Conservation (phyloP, 2,888 invertebrate species). For the Caenorhabditis auriculariae region DNA sequence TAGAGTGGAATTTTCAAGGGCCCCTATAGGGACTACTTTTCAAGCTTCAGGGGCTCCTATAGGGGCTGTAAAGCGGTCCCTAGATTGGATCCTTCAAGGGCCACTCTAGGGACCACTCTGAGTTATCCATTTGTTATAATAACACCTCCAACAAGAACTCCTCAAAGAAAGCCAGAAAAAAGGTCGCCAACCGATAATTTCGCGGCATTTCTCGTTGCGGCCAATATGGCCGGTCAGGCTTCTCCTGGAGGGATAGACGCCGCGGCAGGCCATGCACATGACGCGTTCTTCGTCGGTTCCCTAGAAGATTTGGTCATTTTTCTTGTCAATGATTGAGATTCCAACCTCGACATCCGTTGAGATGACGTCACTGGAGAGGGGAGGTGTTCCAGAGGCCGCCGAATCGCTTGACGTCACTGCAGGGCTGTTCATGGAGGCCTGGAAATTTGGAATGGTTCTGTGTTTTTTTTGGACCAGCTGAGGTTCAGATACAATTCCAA, state of each 20-base stretch:
- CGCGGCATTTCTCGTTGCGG: constrained; percentile 57
- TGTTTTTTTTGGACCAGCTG: neutral
- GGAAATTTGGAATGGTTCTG: constrained; percentile 1
- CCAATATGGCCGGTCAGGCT: constrained; percentile 58
- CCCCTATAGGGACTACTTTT: too few relatives aligned
- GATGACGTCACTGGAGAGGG: constrained; percentile 11
- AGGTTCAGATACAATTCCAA: too few relatives aligned
- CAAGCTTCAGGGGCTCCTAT: neutral
- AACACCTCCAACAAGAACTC: neutral
- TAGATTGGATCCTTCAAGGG: neutral
- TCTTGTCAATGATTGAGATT: neutral
- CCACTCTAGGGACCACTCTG: too few relatives aligned
- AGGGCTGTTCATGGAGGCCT: constrained; percentile 24
- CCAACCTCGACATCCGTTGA: constrained; percentile 17
- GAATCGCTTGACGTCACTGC: constrained; percentile 25
- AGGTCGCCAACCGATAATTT: constrained; percentile 26
- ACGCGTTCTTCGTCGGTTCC: constrained; percentile 42
- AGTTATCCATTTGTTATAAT: too few relatives aligned
- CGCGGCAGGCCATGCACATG: constrained; percentile 55
- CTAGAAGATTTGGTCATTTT: constrained; percentile 10
- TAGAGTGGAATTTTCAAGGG: neutral
- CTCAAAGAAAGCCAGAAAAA: too few relatives aligned
- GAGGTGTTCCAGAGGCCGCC: constrained; percentile 23
- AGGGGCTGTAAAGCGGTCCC: neutral
- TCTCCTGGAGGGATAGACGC: constrained; percentile 52